These are phyloP conservation scores for Pseudorasbora parva DNA, from an alignment of 2,113 vertebrate species.

Conservation along the genomic window DNA sequence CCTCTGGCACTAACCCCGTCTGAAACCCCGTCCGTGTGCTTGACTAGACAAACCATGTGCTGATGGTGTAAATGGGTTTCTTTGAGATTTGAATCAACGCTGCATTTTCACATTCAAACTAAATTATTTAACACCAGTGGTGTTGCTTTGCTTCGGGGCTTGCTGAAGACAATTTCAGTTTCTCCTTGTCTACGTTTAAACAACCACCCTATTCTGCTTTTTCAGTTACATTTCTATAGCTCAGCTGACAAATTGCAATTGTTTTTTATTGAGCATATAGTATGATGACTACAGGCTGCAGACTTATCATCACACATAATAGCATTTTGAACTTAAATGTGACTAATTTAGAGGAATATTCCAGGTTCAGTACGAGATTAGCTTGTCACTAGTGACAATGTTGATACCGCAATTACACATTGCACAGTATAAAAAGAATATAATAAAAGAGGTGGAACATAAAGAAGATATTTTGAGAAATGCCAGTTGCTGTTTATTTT, in stretches of 20 bases:
- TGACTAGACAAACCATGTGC: conserved; percentile 19
- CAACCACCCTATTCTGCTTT: background rate
- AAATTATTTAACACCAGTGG: background rate
- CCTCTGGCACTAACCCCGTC: background rate
- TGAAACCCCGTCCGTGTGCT: background rate
- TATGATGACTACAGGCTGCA: background rate
- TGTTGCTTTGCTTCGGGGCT: background rate
- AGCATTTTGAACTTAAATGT: background rate
- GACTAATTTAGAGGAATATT: background rate
- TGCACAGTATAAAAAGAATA: too few relatives aligned
- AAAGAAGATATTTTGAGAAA: too few relatives aligned
- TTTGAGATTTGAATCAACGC: background rate
- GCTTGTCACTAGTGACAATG: background rate
- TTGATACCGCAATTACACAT: too few relatives aligned
- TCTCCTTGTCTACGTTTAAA: background rate
- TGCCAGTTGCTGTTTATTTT: too few relatives aligned
- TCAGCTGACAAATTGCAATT: background rate
- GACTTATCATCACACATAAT: background rate
- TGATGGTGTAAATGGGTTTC: background rate
- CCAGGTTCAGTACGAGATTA: background rate
- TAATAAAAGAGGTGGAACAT: too few relatives aligned
- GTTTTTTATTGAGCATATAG: background rate
- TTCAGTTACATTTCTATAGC: background rate
- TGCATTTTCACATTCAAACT: background rate
- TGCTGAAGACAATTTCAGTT: background rate